phyloP scores from a whole-genome alignment of 2,888 invertebrate genomes.

The Chrysodeixis includens region DNA sequence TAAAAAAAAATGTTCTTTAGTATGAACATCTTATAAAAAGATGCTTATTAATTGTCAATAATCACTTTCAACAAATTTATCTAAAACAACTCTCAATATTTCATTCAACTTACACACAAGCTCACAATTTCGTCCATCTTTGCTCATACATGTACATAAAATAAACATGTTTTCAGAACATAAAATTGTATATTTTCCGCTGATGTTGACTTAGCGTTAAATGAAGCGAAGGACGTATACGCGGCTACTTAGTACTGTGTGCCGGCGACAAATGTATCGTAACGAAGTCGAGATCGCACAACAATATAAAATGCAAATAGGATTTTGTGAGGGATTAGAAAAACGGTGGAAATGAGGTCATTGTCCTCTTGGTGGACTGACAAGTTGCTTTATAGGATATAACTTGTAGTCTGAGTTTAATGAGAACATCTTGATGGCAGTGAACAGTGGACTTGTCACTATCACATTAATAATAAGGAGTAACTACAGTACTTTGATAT shows the following conservation, averaged over 20 bases:
- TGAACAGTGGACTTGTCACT: no score
- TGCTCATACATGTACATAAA: background rate
- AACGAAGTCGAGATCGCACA: constrained; percentile 22
- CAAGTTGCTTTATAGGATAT: background rate
- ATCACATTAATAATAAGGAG: no score
- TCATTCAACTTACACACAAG: background rate
- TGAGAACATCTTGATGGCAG: no score
- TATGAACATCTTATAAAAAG: no score
- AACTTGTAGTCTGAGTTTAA: no score
- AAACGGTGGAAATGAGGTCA: background rate
- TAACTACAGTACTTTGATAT: no score
- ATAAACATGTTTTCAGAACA: constrained; percentile 9
- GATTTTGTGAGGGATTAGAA: background rate
- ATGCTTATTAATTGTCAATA: no score
- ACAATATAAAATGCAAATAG: constrained; percentile 8
- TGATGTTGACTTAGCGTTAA: constrained; percentile 35
- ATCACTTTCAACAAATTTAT: no score
- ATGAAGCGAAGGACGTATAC: constrained; percentile 48
- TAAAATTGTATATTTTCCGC: constrained; percentile 48
- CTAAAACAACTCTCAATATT: background rate
- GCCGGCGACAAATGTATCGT: constrained; percentile 35
- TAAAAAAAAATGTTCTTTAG: no score
- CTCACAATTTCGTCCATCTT: constrained; percentile 1
- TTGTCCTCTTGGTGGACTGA: background rate
- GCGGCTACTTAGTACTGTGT: constrained; percentile 30